Percentiles rank a stretch among this genome's conserved stretches.
phyloP scores from a whole-genome alignment of 2,797 vertebrate species.

The Bradypodion pumilum region DNA sequence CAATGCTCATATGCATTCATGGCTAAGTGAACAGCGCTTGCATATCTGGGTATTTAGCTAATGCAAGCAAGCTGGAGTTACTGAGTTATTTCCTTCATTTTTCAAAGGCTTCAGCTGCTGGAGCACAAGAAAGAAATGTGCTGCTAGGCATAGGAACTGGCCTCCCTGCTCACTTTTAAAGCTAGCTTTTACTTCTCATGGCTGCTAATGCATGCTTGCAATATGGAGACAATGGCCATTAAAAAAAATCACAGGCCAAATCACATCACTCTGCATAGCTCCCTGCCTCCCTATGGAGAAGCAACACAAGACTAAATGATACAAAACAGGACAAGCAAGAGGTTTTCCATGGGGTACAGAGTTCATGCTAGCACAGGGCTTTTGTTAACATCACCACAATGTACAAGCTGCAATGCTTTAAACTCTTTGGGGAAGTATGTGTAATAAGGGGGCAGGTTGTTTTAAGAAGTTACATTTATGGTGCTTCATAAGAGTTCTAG shows the following conservation, averaged over 20 bases:
- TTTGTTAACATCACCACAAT: neutral
- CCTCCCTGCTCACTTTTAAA: neutral
- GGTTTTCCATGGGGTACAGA: neutral
- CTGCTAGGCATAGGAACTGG: neutral
- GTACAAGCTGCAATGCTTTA: neutral
- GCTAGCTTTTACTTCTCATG: neutral
- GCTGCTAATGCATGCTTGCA: neutral
- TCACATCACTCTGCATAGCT: neutral
- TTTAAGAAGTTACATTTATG: neutral
- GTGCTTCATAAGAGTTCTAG: neutral
- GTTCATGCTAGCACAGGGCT: neutral
- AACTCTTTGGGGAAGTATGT: neutral
- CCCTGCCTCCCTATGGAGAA: no score
- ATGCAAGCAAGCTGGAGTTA: neutral
- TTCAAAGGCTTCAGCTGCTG: neutral
- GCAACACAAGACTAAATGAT: neutral
- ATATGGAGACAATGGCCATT: neutral
- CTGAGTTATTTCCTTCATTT: neutral
- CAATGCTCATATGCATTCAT: neutral
- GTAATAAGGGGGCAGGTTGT: neutral
- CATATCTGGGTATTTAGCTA: neutral
- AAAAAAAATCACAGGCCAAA: neutral
- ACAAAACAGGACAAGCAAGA: neutral
- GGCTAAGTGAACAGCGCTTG: neutral
- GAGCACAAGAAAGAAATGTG: neutral